Base-by-base conservation (phyloP, 2,888 invertebrate genomes). In the Crossocerus cetratus region DNA sequence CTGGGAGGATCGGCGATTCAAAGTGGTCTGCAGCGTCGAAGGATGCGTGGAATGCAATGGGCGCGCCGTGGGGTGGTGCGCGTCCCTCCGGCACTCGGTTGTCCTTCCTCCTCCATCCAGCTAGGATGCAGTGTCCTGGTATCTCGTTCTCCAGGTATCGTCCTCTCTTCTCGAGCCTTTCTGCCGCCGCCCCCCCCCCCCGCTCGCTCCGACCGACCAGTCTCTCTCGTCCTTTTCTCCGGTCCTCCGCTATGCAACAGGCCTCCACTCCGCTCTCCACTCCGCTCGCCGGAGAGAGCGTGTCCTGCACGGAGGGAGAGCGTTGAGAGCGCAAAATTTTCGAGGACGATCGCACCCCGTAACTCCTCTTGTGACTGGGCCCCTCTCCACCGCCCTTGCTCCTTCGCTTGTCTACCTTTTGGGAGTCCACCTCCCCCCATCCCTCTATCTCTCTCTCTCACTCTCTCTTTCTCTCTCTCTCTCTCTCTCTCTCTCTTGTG, bases 21-120 rank as follows among this genome's bases (percentile, higher is more conserved):
- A 84, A 87, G 88, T 85, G 83, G 82, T 79, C 78, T 74, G 78
- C 83, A 83, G 76, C 83, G 86, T 77, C 84, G 82, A 87, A 86
- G 83, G 87, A 87, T 85, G 88, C 83, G 84, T 86, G 86, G 88
- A 88, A 88, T 87, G 87, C 86, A 86, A 84, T 86, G 86, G 88
- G 87, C 86, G 87, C 86, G 88, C 87, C 87, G 76, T 80, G 80
- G 87, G 86, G 83, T 86, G 85, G 80, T 81, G 80, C 70, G 65
- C 74, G 75, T 74, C 69, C 72, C 77, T 22, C 69, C 64, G 49
- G 49, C 16, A 32, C 32, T 32, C 32, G 32, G 32, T 32, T 32
- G 32, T 32, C 32, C 32, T 32, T 57, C 63, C 60, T 49, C 66
- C 62, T 68, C 72, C 32, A 42, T 72, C 72, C 71, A n/a, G 32